Conservation (phyloP, 2,888 invertebrate species). For the Hydroisotoma schaefferi region DNA sequence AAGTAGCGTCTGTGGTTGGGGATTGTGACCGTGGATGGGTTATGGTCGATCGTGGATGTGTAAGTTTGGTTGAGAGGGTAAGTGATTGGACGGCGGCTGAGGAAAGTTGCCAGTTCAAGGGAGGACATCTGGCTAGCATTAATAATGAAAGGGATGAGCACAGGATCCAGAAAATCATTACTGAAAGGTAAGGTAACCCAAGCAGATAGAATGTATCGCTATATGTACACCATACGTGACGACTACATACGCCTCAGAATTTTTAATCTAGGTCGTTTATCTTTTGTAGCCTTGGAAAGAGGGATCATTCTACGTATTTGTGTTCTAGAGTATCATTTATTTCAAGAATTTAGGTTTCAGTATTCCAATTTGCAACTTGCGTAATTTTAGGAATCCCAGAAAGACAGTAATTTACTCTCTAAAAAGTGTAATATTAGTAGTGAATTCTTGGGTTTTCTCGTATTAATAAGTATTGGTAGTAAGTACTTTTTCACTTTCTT, state of each 20-base stretch:
- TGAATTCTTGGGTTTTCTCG: too few species aligned
- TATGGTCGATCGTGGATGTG: constrained; percentile 37
- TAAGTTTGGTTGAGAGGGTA: constrained; percentile 33
- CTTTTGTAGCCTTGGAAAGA: background rate
- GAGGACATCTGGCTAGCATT: constrained; percentile 44
- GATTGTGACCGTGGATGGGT: constrained; percentile 47
- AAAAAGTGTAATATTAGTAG: too few species aligned
- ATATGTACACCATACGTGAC: background rate
- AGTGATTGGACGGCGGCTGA: constrained; percentile 41
- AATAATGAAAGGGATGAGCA: constrained; percentile 37
- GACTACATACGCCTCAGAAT: background rate
- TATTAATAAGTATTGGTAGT: too few species aligned
- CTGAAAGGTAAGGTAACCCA: constrained; percentile 42
- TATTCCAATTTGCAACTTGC: too few species aligned
- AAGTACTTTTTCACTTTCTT: too few species aligned
- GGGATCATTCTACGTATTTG: background rate
- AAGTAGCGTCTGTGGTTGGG: constrained; percentile 33
- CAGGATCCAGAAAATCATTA: constrained; percentile 40
- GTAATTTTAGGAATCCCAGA: too few species aligned
- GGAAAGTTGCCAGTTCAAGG: constrained; percentile 39
- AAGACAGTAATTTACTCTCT: too few species aligned
- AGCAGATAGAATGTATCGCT: too few species aligned
- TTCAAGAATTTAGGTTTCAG: too few species aligned
- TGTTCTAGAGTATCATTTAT: too few species aligned
- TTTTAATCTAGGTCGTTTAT: too few species aligned